Evolutionary conservation across 23 tunicate genomes (phyloP).

Genomic region (Phallusia fumigata): DNA sequence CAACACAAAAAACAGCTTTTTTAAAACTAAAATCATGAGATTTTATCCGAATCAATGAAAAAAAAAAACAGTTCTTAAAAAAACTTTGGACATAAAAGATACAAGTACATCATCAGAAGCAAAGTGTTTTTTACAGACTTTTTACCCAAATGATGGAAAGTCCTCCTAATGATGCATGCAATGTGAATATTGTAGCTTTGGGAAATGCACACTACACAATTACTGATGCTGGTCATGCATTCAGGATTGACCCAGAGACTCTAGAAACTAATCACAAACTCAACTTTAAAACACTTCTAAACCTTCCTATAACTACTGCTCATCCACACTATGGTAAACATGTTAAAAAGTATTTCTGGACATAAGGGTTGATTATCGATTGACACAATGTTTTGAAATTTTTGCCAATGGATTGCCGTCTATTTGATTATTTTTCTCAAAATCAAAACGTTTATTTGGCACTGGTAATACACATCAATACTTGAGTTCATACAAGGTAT

Average conservation of each 20-base stretch:
- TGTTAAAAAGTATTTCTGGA: too few relatives aligned
- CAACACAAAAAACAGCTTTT: too few relatives aligned
- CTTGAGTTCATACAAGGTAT: too few relatives aligned
- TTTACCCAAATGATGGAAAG: neutral
- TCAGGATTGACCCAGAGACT: slow-evolving; percentile 29
- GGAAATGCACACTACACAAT: slow-evolving; percentile 41
- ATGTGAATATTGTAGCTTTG: slow-evolving; percentile 28
- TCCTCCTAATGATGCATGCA: slow-evolving; percentile 9
- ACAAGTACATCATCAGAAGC: neutral
- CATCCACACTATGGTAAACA: slow-evolving; percentile 48
- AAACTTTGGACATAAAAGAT: neutral
- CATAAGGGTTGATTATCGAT: too few relatives aligned
- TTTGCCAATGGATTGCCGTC: too few relatives aligned
- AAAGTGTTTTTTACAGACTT: neutral
- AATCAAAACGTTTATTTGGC: too few relatives aligned
- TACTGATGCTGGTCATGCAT: slow-evolving; percentile 32
- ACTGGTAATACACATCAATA: too few relatives aligned
- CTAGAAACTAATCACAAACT: slow-evolving; percentile 18
- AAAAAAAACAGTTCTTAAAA: neutral
- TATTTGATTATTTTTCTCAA: too few relatives aligned
- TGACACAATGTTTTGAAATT: too few relatives aligned
- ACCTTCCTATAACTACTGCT: slow-evolving; percentile 18
- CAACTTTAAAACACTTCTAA: neutral
- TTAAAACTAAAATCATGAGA: too few relatives aligned
- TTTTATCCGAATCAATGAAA: neutral